Evolutionary conservation across 2,113 vertebrate genomes (phyloP), one percentile per base, ranked within the genome.

Genomic region (Pygoscelis adeliae): DNA sequence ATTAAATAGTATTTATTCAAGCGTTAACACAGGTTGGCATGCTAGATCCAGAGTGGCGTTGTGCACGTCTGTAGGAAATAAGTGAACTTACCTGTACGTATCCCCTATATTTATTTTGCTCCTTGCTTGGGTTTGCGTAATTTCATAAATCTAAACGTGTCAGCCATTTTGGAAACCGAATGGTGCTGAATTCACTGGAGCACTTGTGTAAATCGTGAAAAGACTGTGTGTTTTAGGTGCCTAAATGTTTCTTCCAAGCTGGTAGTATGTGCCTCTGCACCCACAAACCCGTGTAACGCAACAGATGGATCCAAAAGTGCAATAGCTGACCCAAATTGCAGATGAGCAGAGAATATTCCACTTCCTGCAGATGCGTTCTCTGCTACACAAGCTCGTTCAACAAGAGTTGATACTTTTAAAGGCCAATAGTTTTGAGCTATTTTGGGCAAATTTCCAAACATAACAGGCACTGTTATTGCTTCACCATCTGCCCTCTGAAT

Each of bases 371-470:
- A 36, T 47, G 55, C 1, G 1, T 13, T 32, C 22, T 12, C 42
- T 42, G 38, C 61, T 25, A 5, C 71, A 7, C 67, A 11, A 1
- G 32, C 56, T 36, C 7, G 1, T 44, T 16, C 19, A 32, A 10
- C 76, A 21, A 67, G 5, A 72, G 49, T 9, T 59, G 72, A 17
- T 67, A 6, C n/a, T 87, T 78, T 40, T 15, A 71, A 65, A 93
- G 59, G 73, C 73, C 26, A 11, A 8, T 14, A 27, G 70, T 69
- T 91, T 21, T n/a, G 65, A 96, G 77, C 73, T 74, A 6, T 55
- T 81, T 94, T 11, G 82, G 93, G 93, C 93, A 49, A 14, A 56
- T 82, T 82, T 93, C 96, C 96, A 94, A 87, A n/a, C 69, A 59
- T 47, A 89, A 76, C 89, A 92, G 63, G 61, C 83, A 4, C 38